A percentile compares a stretch with the other conserved stretches of the same genome.
Evolutionary conservation across 2,888 invertebrate species (phyloP).

Genomic region (Chaetogeoica ovagalla): DNA sequence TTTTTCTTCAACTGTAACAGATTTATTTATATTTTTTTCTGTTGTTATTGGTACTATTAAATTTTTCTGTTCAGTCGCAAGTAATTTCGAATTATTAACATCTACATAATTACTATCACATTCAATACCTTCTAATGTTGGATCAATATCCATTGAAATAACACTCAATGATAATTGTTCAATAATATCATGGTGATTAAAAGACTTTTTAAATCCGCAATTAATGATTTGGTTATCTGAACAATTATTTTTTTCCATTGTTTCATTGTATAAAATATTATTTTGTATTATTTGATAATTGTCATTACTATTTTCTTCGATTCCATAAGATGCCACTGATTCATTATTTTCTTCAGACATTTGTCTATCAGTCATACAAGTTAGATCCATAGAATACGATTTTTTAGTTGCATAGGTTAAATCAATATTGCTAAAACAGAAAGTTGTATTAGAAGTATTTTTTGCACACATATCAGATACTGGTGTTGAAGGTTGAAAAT

Average conservation of each 20-base stretch:
- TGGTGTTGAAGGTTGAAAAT: background rate
- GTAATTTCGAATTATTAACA: background rate
- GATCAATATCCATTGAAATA: constrained; percentile 45
- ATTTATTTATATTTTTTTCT: background rate
- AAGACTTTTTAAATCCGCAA: background rate
- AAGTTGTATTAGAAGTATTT: constrained; percentile 16
- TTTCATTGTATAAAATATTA: background rate
- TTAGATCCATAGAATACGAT: background rate
- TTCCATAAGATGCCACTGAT: constrained; percentile 4
- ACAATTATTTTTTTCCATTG: background rate
- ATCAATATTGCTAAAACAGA: constrained; percentile 12
- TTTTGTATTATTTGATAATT: background rate
- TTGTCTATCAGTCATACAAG: background rate
- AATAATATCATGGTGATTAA: background rate
- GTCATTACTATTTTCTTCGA: background rate
- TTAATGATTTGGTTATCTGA: background rate
- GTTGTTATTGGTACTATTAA: background rate
- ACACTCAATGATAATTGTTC: constrained; percentile 23
- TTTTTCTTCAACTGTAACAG: background rate
- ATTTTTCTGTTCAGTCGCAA: background rate
- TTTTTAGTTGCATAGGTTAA: background rate
- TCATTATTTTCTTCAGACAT: constrained; percentile 11
- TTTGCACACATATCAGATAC: background rate
- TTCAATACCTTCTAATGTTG: constrained; percentile 6
- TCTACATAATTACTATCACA: constrained; percentile 4